A percentile compares a stretch with the other conserved stretches of the same genome.
Evolutionary conservation across 2,797 vertebrate species (phyloP).

Genomic region (Muscicapa comitata): DNA sequence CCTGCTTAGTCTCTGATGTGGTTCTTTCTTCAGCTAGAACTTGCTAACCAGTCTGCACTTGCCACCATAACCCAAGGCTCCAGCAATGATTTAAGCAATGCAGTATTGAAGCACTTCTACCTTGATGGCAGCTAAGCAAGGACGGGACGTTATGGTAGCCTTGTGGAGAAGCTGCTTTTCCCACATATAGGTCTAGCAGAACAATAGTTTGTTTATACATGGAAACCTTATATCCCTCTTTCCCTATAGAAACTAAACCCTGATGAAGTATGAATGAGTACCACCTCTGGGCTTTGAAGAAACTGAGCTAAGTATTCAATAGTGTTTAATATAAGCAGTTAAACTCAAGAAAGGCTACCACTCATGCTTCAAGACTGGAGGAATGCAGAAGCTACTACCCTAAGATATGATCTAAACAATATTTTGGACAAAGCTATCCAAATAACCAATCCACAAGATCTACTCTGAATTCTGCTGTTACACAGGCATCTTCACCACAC

Average conservation of each 20-base stretch:
- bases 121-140: neutral
- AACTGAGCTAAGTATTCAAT: neutral
- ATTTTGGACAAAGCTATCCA: neutral
- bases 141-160: neutral
- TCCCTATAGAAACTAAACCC: neutral
- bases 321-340: neutral
- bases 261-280: neutral
- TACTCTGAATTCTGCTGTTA: neutral
- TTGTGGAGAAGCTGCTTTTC: neutral
- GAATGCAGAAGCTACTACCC: neutral
- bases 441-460: neutral
- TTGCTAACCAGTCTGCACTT: neutral
- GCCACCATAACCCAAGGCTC: neutral
- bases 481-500: accelerated
- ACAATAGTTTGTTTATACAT: neutral
- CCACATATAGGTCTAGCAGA: neutral
- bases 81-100: neutral
- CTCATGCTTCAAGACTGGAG: neutral
- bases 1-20: neutral
- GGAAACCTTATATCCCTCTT: neutral
- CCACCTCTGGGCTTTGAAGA: neutral
- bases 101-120: neutral
- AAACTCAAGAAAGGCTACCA: neutral
- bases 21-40: neutral
- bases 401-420: neutral